phyloP scores from a whole-genome alignment of 2,113 vertebrate species.

The Heterotis niloticus region DNA sequence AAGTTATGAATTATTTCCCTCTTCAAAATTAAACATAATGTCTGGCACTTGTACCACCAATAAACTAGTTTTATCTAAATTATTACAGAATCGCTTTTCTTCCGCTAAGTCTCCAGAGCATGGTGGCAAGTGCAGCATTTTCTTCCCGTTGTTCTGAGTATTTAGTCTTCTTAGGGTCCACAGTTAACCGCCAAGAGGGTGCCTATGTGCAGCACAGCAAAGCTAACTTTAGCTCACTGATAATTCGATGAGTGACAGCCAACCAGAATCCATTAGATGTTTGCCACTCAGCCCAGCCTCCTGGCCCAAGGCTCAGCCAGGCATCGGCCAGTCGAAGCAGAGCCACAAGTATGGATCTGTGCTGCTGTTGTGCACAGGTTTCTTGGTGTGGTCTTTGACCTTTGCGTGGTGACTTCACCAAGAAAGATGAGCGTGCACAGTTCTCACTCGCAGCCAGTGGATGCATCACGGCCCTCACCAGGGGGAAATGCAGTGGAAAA shows the following conservation, averaged over 20 bases:
- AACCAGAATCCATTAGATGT: constrained; percentile 58
- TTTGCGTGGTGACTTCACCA: background rate
- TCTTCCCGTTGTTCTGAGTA: background rate
- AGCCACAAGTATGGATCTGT: background rate
- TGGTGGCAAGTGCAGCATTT: background rate
- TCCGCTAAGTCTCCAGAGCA: background rate
- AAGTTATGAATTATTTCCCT: no score
- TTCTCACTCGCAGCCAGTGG: background rate
- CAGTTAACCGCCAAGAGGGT: constrained; percentile 51
- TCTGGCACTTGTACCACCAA: no score
- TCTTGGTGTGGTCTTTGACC: constrained; percentile 1
- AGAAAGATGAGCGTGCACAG: background rate
- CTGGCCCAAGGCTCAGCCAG: background rate
- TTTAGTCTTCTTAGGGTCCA: constrained; percentile 14
- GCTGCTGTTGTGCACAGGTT: background rate
- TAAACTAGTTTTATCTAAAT: no score
- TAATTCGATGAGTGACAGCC: constrained; percentile 53
- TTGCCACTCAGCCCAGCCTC: constrained; percentile 49
- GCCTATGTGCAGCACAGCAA: constrained; percentile 47
- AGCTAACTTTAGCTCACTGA: constrained; percentile 57
- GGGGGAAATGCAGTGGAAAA: background rate
- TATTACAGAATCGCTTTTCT: background rate
- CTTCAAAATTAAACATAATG: no score
- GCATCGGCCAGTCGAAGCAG: background rate
- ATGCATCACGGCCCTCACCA: background rate